Conservation (phyloP, 1,140 invertebrate genomes). For the Drosophila virilis region DNA sequence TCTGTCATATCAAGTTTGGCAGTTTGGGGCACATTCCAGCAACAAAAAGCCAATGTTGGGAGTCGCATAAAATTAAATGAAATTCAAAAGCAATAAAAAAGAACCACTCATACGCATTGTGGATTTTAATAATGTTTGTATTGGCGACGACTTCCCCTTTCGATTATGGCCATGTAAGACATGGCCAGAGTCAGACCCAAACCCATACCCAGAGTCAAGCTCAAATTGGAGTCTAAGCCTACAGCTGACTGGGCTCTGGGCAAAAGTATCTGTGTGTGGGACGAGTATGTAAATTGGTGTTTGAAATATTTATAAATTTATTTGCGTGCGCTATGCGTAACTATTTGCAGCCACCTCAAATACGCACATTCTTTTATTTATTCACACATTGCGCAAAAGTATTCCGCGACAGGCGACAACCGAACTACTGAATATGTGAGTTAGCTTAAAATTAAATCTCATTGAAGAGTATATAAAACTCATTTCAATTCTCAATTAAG, state of each 20-base stretch:
- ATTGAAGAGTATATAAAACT: too few species aligned
- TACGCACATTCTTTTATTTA: slow-evolving; percentile 68
- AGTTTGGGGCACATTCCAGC: slow-evolving; percentile 59
- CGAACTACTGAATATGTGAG: background rate
- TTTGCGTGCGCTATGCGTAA: slow-evolving; percentile 73
- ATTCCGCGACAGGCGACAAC: slow-evolving; percentile 26
- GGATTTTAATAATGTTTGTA: slow-evolving; percentile 52
- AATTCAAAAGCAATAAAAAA: slow-evolving; percentile 77
- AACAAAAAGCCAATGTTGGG: slow-evolving; percentile 7
- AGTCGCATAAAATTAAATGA: slow-evolving; percentile 64
- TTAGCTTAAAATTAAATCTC: too few species aligned
- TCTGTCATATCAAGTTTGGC: slow-evolving; percentile 69
- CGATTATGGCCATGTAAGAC: slow-evolving; percentile 54
- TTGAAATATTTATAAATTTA: slow-evolving; percentile 82
- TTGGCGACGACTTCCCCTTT: slow-evolving; percentile 68
- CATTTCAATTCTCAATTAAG: too few species aligned
- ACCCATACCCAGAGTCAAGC: slow-evolving; percentile 2
- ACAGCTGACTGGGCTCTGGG: slow-evolving; percentile 9
- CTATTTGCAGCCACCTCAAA: slow-evolving; percentile 67
- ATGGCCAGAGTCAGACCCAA: background rate
- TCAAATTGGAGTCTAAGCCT: slow-evolving; percentile 16
- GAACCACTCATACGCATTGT: slow-evolving; percentile 65
- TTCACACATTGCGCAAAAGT: slow-evolving; percentile 61
- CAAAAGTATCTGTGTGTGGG: slow-evolving; percentile 33
- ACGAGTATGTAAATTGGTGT: slow-evolving; percentile 70